Evolutionary conservation across 2,113 vertebrate species (phyloP).

Genomic region (Nothoprocta pentlandii): DNA sequence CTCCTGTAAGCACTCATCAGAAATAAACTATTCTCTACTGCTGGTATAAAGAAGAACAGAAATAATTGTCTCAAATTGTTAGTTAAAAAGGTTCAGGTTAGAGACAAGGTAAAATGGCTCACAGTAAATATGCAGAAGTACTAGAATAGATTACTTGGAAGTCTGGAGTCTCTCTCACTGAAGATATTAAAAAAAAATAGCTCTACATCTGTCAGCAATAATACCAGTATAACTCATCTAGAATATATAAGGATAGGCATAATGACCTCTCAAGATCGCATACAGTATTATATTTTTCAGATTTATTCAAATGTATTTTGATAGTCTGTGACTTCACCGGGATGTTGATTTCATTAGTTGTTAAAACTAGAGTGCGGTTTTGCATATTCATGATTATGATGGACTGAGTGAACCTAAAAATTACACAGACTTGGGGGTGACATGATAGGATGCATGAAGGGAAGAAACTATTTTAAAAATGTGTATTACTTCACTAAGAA

Average conservation of each 20-base stretch:
- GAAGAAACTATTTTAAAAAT: neutral
- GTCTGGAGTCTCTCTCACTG: neutral
- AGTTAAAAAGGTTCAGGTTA: neutral
- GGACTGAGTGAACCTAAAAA: neutral
- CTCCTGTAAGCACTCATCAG: neutral
- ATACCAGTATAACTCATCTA: neutral
- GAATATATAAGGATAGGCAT: neutral
- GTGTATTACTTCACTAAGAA: neutral
- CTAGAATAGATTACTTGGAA: neutral
- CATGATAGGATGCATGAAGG: neutral
- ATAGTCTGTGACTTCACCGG: neutral
- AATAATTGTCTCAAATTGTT: neutral
- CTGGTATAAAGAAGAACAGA: neutral
- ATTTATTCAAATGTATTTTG: neutral
- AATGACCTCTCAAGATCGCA: neutral
- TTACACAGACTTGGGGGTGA: neutral
- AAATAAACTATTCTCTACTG: neutral
- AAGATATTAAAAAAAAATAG: neutral
- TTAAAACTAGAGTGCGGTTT: neutral
- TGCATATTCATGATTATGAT: neutral
- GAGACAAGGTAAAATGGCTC: neutral
- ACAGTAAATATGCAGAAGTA: neutral
- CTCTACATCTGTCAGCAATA: neutral
- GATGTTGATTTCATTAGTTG: neutral
- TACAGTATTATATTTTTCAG: neutral